These are phyloP conservation scores for Drosophila longiperda DNA, from an alignment of 2,888 invertebrate species.

Conservation along the genomic window DNA sequence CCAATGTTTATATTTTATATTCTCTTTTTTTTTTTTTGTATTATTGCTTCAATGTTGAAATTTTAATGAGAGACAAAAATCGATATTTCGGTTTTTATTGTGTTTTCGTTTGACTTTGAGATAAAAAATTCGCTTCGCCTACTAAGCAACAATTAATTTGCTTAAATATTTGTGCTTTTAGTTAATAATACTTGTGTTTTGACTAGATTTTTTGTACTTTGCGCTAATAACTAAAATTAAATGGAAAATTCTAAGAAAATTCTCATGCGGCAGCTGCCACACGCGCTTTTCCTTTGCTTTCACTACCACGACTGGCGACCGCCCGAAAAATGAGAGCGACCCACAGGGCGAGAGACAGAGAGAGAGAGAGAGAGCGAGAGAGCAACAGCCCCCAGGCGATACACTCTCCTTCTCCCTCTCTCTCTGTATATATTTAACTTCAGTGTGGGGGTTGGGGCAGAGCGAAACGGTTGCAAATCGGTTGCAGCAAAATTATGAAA, in stretches of 20 bases:
- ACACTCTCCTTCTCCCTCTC: background rate
- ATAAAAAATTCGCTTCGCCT: constrained; percentile 26
- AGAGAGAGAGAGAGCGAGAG: constrained; percentile 15
- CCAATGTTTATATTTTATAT: constrained; percentile 1
- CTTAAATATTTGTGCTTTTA: constrained; percentile 7
- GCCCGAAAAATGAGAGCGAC: constrained; percentile 25
- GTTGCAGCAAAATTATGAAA: background rate
- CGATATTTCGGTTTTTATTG: constrained; percentile 40
- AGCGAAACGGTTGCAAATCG: constrained; percentile 52
- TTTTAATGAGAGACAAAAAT: constrained; percentile 27
- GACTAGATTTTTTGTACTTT: constrained; percentile 16
- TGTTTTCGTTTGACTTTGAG: constrained; percentile 12
- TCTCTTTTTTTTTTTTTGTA: background rate
- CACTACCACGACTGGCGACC: constrained; percentile 52
- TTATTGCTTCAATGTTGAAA: background rate
- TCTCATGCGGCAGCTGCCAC: constrained; percentile 57
- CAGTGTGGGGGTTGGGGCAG: constrained; percentile 39
- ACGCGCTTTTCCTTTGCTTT: constrained; percentile 57
- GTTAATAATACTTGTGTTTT: constrained; percentile 19
- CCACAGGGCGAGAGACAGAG: constrained; percentile 28
- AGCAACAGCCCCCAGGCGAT: constrained; percentile 37
- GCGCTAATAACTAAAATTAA: constrained; percentile 57
- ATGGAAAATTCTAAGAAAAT: constrained; percentile 55
- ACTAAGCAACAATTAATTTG: constrained; percentile 20
- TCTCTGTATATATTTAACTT: background rate